These are phyloP conservation scores for Mustelus asterias DNA, from an alignment of 2,113 vertebrate species.

Conservation along the genomic window DNA sequence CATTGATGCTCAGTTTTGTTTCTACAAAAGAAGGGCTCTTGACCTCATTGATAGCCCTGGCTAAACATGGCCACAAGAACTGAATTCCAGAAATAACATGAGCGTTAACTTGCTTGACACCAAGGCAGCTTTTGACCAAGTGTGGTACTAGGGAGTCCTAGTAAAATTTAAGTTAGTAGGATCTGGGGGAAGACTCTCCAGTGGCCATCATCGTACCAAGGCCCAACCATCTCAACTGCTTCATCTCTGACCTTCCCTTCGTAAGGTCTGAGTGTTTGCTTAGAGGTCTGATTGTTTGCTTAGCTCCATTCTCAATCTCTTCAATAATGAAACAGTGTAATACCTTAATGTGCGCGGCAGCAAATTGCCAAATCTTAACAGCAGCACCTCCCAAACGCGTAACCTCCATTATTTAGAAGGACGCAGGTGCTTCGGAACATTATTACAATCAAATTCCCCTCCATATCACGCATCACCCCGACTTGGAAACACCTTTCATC, in stretches of 20 bases:
- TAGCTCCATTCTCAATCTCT: neutral
- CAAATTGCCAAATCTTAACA: too few relatives aligned
- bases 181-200: neutral
- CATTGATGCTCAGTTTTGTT: neutral
- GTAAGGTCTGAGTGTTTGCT: neutral
- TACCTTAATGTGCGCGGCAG: neutral
- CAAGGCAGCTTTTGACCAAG: neutral
- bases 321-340: neutral
- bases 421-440: too few relatives aligned
- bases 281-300: neutral
- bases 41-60: neutral
- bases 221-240: too few relatives aligned
- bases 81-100: neutral
- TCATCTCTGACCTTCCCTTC: neutral
- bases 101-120: neutral
- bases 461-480: neutral
- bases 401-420: too few relatives aligned
- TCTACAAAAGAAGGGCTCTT: neutral
- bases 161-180: neutral
- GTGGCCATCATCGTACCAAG: neutral
- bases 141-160: neutral
- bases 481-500: neutral
- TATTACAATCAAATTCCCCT: neutral
- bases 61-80: neutral
- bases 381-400: too few relatives aligned